These are phyloP conservation scores for Stenodera caucasica DNA, from an alignment of 2,888 invertebrate genomes.

Conservation along the genomic window DNA sequence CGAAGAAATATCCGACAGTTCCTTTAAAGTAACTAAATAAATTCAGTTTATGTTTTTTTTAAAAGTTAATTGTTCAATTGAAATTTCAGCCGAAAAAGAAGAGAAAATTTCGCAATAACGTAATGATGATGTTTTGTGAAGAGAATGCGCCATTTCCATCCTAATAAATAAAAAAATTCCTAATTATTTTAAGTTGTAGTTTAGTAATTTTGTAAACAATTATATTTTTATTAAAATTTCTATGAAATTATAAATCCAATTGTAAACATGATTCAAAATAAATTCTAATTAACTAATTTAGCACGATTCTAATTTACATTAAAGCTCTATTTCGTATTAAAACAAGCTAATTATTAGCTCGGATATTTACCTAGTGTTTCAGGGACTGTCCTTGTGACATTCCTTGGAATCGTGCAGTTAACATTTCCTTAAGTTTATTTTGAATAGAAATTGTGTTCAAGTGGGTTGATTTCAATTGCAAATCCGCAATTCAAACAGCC, in stretches of 20 bases:
- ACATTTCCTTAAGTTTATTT: slow-evolving; percentile 27
- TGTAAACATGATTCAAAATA: background rate
- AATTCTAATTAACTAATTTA: background rate
- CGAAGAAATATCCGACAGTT: slow-evolving; percentile 45
- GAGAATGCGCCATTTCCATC: slow-evolving; percentile 70
- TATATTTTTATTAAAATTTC: slow-evolving; percentile 7
- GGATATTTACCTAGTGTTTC: too few species aligned
- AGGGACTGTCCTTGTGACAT: background rate
- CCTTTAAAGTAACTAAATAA: slow-evolving; percentile 45
- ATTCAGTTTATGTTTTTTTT: slow-evolving; percentile 16
- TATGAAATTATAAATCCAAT: too few species aligned
- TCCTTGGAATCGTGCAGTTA: background rate
- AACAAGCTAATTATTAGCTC: background rate
- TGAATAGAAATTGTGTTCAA: slow-evolving; percentile 37
- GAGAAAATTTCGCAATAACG: slow-evolving; percentile 60
- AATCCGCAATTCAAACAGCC: slow-evolving; percentile 26
- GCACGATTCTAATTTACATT: background rate
- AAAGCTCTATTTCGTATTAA: background rate
- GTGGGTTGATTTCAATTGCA: slow-evolving; percentile 36
- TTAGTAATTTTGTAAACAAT: slow-evolving; percentile 4
- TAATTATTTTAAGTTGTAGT: slow-evolving; percentile 11
- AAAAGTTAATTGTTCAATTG: too few species aligned
- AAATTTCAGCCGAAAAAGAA: slow-evolving; percentile 52
- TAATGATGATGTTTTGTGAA: slow-evolving; percentile 68
- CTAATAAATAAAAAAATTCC: slow-evolving; percentile 31